phyloP scores from a whole-genome alignment of 1,140 invertebrate species.

The Leptopilina clavipes region DNA sequence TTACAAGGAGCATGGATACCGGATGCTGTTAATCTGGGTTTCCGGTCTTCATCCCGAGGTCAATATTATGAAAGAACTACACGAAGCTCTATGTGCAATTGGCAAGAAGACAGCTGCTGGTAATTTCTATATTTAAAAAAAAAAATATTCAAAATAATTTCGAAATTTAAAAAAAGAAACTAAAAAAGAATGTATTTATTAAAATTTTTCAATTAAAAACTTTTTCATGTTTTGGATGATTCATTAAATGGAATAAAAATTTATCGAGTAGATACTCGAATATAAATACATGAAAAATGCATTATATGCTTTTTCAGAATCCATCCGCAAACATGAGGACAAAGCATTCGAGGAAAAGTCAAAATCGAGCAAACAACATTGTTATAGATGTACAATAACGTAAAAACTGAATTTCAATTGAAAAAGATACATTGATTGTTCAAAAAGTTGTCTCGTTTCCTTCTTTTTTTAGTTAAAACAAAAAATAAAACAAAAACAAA shows the following conservation, averaged over 20 bases:
- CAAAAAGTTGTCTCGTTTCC: background rate
- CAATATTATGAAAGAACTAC: slow-evolving; percentile 79
- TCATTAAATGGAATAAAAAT: too few species aligned
- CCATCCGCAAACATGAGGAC: slow-evolving; percentile 71
- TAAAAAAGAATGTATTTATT: too few species aligned
- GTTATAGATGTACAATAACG: slow-evolving; percentile 67
- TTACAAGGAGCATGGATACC: slow-evolving; percentile 84
- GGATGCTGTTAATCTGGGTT: slow-evolving; percentile 83
- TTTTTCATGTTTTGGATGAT: too few species aligned
- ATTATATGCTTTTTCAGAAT: slow-evolving; percentile 65
- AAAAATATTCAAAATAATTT: too few species aligned
- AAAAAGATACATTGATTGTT: slow-evolving; percentile 9
- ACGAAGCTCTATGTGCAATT: slow-evolving; percentile 79
- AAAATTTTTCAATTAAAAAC: too few species aligned
- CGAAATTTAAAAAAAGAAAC: too few species aligned
- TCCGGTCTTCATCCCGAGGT: slow-evolving; percentile 79
- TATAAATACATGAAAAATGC: background rate
- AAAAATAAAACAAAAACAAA: background rate
- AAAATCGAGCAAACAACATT: slow-evolving; percentile 66
- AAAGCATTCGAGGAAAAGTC: slow-evolving; percentile 69
- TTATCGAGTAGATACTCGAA: too few species aligned
- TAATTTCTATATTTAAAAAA: slow-evolving; percentile 46
- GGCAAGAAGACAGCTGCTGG: slow-evolving; percentile 79
- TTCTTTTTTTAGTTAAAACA: background rate
- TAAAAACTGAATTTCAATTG: slow-evolving; percentile 50